Conservation (phyloP, 1,140 invertebrate species). For the Habropoda laboriosa region DNA sequence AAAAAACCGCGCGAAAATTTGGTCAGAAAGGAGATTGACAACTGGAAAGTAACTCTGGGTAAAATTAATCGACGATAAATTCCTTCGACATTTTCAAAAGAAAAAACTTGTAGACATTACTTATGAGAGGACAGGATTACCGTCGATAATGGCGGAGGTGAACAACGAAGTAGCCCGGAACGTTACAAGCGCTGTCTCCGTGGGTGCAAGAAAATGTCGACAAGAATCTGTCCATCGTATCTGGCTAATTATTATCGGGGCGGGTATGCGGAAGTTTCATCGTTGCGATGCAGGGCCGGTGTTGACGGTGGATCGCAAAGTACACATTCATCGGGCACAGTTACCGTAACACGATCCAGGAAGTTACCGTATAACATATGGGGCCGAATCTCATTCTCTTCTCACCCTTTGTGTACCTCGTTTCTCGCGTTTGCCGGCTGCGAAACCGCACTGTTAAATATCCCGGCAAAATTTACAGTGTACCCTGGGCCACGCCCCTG, state of each 20-base stretch:
- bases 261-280: neutral
- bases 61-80: too few relatives aligned
- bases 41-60: too few relatives aligned
- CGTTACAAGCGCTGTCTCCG: too few relatives aligned
- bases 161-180: too few relatives aligned
- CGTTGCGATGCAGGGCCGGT: neutral
- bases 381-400: conserved; percentile 21
- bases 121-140: too few relatives aligned
- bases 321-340: conserved; percentile 31
- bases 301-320: conserved; percentile 19
- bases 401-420: conserved; percentile 8
- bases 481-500: too few relatives aligned
- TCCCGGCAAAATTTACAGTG: conserved; percentile 48
- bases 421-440: conserved; percentile 11
- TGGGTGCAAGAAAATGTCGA: neutral
- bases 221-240: neutral
- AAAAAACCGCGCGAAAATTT: too few relatives aligned
- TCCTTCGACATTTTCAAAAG: too few relatives aligned
- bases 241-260: conserved; percentile 32
- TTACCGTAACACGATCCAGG: conserved; percentile 21
- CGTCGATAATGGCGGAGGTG: too few relatives aligned
- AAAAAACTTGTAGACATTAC: too few relatives aligned
- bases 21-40: too few relatives aligned
- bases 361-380: conserved; percentile 7
- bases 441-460: conserved; percentile 37